phyloP scores from a whole-genome alignment of 2,888 invertebrate genomes.

The Diarsia dahlii region DNA sequence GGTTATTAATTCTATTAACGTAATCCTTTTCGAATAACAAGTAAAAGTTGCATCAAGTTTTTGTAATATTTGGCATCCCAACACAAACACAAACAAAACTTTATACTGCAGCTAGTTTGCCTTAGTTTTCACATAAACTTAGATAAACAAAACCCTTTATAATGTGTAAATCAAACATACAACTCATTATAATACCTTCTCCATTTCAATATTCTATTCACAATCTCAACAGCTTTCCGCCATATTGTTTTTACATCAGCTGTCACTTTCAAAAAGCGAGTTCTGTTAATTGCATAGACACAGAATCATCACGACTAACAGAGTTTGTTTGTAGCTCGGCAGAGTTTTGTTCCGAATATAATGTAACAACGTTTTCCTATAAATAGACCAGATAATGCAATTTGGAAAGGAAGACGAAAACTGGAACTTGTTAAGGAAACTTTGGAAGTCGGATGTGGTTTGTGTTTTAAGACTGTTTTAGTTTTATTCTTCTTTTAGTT shows the following conservation, averaged over 20 bases:
- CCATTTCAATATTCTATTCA: constrained; percentile 7
- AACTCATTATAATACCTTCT: neutral
- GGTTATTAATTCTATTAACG: no score
- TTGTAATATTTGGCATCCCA: neutral
- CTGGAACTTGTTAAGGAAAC: constrained; percentile 37
- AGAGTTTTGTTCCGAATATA: constrained; percentile 71
- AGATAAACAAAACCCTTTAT: neutral
- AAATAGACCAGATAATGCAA: constrained; percentile 75
- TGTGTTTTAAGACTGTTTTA: constrained; percentile 5
- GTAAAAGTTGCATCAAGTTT: no score
- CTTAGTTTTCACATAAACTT: neutral
- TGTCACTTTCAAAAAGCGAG: constrained; percentile 50
- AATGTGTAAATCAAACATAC: neutral
- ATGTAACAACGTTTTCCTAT: constrained; percentile 71
- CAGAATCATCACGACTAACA: constrained; percentile 65
- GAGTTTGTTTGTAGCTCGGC: constrained; percentile 61
- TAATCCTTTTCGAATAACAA: no score
- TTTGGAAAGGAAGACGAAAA: constrained; percentile 66
- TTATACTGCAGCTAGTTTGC: neutral
- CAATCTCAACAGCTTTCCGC: constrained; percentile 9
- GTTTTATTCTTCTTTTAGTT: neutral
- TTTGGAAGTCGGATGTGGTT: constrained; percentile 28
- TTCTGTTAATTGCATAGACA: constrained; percentile 65
- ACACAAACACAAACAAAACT: neutral
- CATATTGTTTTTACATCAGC: constrained; percentile 36